A percentile compares a stretch with the other conserved stretches of the same genome.
Conservation (phyloP, 1,140 invertebrate species). For the Metaphire vulgaris region DNA sequence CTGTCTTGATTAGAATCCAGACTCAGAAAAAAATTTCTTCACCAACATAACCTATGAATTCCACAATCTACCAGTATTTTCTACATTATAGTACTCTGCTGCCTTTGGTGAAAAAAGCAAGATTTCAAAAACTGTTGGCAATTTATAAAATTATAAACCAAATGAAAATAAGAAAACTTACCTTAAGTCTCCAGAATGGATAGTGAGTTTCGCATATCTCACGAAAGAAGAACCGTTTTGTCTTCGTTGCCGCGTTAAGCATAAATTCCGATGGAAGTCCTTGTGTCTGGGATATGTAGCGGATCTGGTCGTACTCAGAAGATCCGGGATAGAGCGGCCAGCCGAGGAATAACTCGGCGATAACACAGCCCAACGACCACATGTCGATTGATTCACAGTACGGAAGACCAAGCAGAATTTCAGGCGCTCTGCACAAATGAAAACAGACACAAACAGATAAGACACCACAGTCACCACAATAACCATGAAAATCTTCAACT, state of each 20-base stretch:
- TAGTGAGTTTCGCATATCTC: constrained; percentile 91
- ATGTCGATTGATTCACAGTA: constrained; percentile 99
- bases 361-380: constrained; percentile 99
- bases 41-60: too few species aligned
- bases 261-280: constrained; percentile 95
- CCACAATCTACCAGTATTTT: too few species aligned
- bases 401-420: constrained; percentile 93
- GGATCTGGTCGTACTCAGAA: constrained; percentile 97
- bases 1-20: too few species aligned
- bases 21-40: too few species aligned
- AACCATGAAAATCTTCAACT: too few species aligned
- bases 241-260: constrained; percentile 98
- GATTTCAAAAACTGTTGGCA: too few species aligned
- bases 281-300: constrained; percentile 84
- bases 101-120: too few species aligned
- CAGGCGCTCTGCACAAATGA: constrained; percentile 69
- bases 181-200: constrained; percentile 93
- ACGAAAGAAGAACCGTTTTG: constrained; percentile 92
- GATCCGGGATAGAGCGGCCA: constrained; percentile 99
- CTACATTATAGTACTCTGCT: too few species aligned
- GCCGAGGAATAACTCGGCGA: constrained; percentile 96
- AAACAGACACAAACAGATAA: constrained; percentile 10
- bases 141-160: too few species aligned
- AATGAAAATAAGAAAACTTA: too few species aligned
- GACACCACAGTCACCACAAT: too few species aligned